These are phyloP conservation scores for Rafetus swinhoei DNA, from an alignment of 2,113 vertebrate genomes.

Conservation along the genomic window DNA sequence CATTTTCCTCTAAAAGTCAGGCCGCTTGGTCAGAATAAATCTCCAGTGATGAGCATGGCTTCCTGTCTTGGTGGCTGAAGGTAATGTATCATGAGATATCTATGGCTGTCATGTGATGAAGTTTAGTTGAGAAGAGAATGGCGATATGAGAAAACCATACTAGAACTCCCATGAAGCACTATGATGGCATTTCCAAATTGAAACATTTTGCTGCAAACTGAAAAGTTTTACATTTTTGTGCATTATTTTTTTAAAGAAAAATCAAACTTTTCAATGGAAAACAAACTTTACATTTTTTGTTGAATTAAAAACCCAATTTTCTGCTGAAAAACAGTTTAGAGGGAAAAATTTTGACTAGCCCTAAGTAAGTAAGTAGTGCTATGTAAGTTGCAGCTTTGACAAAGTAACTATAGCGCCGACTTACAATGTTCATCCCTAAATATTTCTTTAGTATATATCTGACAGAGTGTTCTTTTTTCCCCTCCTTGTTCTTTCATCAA, in stretches of 20 bases:
- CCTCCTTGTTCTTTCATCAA: constrained; percentile 18
- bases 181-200: background rate
- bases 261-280: background rate
- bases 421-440: background rate
- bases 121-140: background rate
- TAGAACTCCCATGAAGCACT: background rate
- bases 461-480: background rate
- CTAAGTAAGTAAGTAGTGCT: background rate
- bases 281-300: background rate
- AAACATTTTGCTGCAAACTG: background rate
- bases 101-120: background rate
- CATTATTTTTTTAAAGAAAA: background rate
- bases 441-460: background rate
- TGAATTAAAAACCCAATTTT: background rate
- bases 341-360: background rate
- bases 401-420: background rate
- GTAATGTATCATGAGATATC: background rate
- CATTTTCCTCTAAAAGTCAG: background rate
- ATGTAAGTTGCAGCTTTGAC: background rate
- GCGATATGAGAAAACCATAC: background rate
- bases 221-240: background rate
- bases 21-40: background rate
- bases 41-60: background rate
- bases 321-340: background rate
- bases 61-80: background rate